Conservation (phyloP, 2,797 vertebrate genomes). For the Melopsittacus undulatus region DNA sequence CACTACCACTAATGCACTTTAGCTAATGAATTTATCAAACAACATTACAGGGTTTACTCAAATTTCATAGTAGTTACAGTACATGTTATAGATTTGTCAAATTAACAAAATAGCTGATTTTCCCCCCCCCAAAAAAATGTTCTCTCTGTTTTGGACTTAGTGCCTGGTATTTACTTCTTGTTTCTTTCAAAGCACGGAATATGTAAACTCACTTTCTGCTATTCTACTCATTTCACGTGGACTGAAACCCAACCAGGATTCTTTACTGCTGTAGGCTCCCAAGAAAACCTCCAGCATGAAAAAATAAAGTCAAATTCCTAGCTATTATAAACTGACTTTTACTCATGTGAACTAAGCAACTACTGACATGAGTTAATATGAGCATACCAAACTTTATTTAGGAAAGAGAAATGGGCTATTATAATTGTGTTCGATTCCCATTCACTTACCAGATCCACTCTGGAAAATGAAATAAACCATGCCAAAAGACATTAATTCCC, state of each 20-base stretch:
- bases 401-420: constrained; percentile 50
- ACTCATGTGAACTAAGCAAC: constrained; percentile 32
- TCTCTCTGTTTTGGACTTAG: background rate
- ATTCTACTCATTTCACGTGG: background rate
- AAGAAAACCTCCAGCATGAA: constrained; percentile 3
- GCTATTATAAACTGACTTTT: constrained; percentile 28
- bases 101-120: background rate
- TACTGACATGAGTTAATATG: constrained; percentile 51
- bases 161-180: background rate
- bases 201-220: background rate
- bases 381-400: constrained; percentile 63
- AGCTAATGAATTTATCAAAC: background rate
- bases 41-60: background rate
- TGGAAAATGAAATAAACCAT: constrained; percentile 65
- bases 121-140: background rate
- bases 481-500: constrained; percentile 64
- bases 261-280: background rate
- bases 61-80: background rate
- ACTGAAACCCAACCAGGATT: background rate
- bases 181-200: background rate
- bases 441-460: constrained; percentile 56
- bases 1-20: background rate
- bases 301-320: constrained; percentile 28
- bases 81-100: background rate
- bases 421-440: constrained; percentile 55